These are phyloP conservation scores for Chionoecetes opilio DNA, from an alignment of 1,140 invertebrate genomes.

Conservation along the genomic window DNA sequence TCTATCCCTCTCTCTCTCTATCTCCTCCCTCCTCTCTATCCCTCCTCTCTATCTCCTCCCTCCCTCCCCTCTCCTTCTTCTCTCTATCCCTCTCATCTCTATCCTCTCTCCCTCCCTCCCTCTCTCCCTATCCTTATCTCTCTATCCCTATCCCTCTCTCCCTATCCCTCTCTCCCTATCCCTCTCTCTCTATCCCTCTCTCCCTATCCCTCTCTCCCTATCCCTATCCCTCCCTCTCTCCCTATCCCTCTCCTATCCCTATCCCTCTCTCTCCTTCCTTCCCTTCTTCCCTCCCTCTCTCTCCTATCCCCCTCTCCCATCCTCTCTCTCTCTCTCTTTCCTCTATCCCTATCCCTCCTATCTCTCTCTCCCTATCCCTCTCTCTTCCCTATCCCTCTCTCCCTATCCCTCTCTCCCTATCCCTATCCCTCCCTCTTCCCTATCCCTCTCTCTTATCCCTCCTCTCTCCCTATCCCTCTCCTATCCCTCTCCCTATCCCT, in stretches of 20 bases:
- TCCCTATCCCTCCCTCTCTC: not conserved
- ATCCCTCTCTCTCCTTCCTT: too few relatives aligned
- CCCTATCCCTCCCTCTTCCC: not conserved
- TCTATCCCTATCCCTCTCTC: not conserved
- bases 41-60: not conserved
- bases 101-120: not conserved
- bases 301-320: too few relatives aligned
- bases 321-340: not conserved
- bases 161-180: not conserved
- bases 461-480: too few relatives aligned
- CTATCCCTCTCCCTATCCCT: not conserved
- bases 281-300: not conserved
- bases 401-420: not conserved
- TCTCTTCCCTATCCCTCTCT: not conserved
- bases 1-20: too few relatives aligned
- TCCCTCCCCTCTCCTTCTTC: too few relatives aligned
- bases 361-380: slow-evolving; percentile 23
- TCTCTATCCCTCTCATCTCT: not conserved
- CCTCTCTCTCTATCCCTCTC: not conserved
- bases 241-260: not conserved
- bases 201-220: not conserved
- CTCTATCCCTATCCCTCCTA: not conserved
- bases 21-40: not conserved
- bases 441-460: slow-evolving; percentile 7
- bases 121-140: not conserved